Evolutionary conservation across 2,797 vertebrate species (phyloP).

Genomic region (Trachops cirrhosus): DNA sequence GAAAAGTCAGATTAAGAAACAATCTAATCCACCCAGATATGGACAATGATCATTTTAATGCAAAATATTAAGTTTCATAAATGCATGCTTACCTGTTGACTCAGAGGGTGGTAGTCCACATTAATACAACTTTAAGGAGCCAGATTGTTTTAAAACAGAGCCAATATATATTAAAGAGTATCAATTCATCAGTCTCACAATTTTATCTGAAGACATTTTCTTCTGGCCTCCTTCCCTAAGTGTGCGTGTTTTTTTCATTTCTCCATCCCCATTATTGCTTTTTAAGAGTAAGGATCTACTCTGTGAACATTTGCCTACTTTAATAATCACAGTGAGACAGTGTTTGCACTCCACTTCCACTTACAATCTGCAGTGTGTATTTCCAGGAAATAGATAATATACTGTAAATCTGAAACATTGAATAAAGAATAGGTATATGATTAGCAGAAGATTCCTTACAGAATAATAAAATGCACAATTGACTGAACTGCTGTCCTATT

Average conservation of each 20-base stretch:
- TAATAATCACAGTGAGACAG: neutral
- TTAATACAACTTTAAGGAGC: conserved; percentile 38
- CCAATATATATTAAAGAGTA: conserved; percentile 62
- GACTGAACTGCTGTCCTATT: neutral
- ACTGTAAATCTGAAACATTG: neutral
- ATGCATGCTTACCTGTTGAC: conserved; percentile 14
- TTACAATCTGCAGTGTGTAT: neutral
- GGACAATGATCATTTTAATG: conserved; percentile 35
- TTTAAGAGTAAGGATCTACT: conserved; percentile 39
- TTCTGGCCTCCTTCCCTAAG: conserved; percentile 49
- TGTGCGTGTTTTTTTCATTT: neutral
- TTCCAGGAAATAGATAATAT: conserved; percentile 48
- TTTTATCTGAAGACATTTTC: conserved; percentile 65
- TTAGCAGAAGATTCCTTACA: conserved; percentile 45
- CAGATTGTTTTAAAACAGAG: conserved; percentile 65
- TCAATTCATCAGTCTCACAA: conserved; percentile 54
- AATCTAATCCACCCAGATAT: neutral
- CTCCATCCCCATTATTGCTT: neutral
- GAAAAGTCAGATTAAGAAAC: conserved; percentile 49
- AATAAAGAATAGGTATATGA: conserved; percentile 5
- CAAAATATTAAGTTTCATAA: conserved; percentile 51
- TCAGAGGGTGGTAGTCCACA: conserved; percentile 54
- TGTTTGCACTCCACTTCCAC: neutral
- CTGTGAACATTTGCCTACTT: conserved; percentile 47
- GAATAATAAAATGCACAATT: conserved; percentile 26